Base-by-base conservation (phyloP, 2,797 vertebrate species). In the Gymnoscopelus braueri region DNA sequence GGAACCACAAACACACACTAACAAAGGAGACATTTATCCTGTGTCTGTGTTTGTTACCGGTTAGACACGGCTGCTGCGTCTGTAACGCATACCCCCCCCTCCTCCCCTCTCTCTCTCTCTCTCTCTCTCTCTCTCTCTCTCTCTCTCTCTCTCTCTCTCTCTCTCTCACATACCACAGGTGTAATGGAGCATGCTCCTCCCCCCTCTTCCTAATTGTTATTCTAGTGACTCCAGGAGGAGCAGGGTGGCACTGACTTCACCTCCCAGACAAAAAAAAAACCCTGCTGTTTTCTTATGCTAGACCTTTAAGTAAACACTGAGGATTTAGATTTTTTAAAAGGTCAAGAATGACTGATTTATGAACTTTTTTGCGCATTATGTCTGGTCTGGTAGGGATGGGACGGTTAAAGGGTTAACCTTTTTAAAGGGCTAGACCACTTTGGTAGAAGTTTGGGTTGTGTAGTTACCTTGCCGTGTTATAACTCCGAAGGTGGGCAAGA, bases 1-100 rank as follows among this genome's bases (percentile, higher is more conserved):
- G 75, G 54, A 77, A 69, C 65, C 77, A 72, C 75, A 89, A 86
- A 88, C 79, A 83, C 72, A 81, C 71, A 76, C 49, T 73, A 72
- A 87, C 83, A 88, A 83, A 87, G 79, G 75, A 87, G 78, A 85
- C 83, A 75, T 86, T 85, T 79, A 85, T 85, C 82, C 71, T 15
- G 24, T n/a, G 74, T n/a, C 63, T 78, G 81, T 85, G 85, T 86
- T 81, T 89, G 82, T 86, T 70, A 80, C 73, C 79, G 72, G 71
- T 75, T 75, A 65, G 70, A 80, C 66, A 63, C 63, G 68, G 64
- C 69, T 65, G 79, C 71, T 76, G 65, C 60, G 67, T 75, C 53
- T 24, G 65, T 73, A 23, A 32, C 23, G 15, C 55, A 23, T 24
- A 23, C 55, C 8, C 12, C 55, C 4, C 14, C 54, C 19, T 2